Conservation (phyloP, 1,140 invertebrate genomes). For the Mesaphorura yosii region DNA sequence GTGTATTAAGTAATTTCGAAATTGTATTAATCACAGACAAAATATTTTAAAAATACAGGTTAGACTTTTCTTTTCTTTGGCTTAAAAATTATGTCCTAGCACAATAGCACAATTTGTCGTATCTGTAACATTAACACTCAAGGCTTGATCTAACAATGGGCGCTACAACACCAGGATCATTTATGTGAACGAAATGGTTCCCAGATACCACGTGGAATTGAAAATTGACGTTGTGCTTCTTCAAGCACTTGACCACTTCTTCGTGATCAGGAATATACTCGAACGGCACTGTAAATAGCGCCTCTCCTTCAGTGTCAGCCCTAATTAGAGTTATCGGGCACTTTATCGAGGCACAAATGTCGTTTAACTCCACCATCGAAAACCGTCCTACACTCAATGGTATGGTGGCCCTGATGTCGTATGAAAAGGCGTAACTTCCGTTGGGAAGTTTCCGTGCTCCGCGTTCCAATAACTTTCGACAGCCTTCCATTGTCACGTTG, state of each 20-base stretch:
- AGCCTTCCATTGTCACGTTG: constrained; percentile 20
- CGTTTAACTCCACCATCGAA: constrained; percentile 3
- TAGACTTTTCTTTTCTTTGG: too few relatives aligned
- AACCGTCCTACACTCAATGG: constrained; percentile 6
- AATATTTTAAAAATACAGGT: too few relatives aligned
- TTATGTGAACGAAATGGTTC: constrained; percentile 38
- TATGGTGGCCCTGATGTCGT: constrained; percentile 15
- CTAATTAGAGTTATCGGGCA: constrained; percentile 16
- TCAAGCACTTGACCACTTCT: constrained; percentile 20
- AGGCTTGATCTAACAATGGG: constrained; percentile 34
- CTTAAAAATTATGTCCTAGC: too few relatives aligned
- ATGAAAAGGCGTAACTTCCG: constrained; percentile 14
- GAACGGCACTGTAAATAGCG: too few relatives aligned
- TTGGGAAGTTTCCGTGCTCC: constrained; percentile 1
- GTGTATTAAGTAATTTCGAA: too few relatives aligned
- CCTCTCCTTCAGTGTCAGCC: constrained; percentile 11
- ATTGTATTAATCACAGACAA: too few relatives aligned
- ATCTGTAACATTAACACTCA: too few relatives aligned
- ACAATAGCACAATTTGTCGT: too few relatives aligned
- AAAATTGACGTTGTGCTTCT: constrained; percentile 12
- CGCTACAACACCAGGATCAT: constrained; percentile 34
- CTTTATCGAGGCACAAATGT: constrained; percentile 9
- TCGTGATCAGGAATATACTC: constrained; percentile 7
- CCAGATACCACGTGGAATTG: constrained; percentile 33
- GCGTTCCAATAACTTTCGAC: constrained; percentile 12